Conservation (phyloP, 2,797 vertebrate species). For the Amphiprion clarkii region DNA sequence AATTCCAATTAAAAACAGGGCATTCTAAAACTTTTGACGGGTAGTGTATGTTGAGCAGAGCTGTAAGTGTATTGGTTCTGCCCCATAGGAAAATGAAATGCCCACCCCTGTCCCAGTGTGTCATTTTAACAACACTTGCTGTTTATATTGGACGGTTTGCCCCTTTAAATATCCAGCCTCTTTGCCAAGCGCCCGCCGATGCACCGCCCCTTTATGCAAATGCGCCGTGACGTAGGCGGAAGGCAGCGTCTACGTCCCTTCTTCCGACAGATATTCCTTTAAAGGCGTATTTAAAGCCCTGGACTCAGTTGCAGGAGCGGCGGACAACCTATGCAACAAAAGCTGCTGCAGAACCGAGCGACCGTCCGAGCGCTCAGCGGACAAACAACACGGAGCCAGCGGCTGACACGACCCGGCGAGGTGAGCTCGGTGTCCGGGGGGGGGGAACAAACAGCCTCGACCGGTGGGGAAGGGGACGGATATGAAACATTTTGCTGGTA, state of each 20-base stretch:
- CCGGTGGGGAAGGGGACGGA: not conserved
- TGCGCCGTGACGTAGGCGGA: slow-evolving; percentile 70
- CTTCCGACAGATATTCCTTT: slow-evolving; percentile 83
- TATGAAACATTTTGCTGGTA: slow-evolving; percentile 40
- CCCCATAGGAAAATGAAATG: no score
- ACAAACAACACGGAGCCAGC: slow-evolving; percentile 46
- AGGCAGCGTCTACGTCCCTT: slow-evolving; percentile 63
- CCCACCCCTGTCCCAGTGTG: no score
- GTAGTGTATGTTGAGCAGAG: no score
- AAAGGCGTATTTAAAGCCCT: slow-evolving; percentile 84
- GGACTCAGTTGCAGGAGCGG: slow-evolving; percentile 69
- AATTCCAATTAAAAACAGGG: no score
- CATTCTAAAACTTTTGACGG: no score
- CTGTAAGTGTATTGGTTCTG: no score
- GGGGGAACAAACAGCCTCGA: not conserved
- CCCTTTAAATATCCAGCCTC: slow-evolving; percentile 27
- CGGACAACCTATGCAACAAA: slow-evolving; percentile 66
- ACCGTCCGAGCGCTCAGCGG: slow-evolving; percentile 57
- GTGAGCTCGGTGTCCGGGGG: slow-evolving; percentile 59
- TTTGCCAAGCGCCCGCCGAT: slow-evolving; percentile 7
- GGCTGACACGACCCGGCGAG: slow-evolving; percentile 68
- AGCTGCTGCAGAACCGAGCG: slow-evolving; percentile 50
- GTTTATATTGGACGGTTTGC: not conserved
- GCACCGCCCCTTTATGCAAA: slow-evolving; percentile 80
- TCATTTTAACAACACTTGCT: not conserved